Base-by-base conservation (phyloP, 2,888 invertebrate genomes). In the Argyresthia goedartella region DNA sequence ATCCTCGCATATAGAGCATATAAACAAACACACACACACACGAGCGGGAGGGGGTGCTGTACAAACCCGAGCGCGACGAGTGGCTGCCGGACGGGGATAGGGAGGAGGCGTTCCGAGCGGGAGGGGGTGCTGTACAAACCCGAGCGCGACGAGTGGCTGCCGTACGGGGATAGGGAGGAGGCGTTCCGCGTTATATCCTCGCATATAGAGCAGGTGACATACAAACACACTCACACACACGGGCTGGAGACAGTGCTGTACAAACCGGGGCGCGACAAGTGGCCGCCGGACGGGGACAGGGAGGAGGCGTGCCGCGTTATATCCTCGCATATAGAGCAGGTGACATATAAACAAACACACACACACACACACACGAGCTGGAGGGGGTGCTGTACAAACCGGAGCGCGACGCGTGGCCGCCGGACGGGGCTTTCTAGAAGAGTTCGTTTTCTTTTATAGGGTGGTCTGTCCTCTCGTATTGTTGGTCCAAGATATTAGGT, bases 291-390 rank as follows among this genome's bases (percentile, higher is more conserved):
- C 52, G 93, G 93, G 1, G 94, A 94, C 66, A 89, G 94, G n/a
- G 92, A 93, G 58, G 90, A 89, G 1, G 94, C 95, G 11, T 69
- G 94, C 92, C 71, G 89, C 88, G 53, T 62, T 57, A 66, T 81
- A 48, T 81, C 81, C 0, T 54, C 56, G 0, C 84, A 78, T 54
- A 65, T 81, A 42, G 66, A 65, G n/a, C 73, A 71, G 69, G 74
- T 73, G 15, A 25, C 25, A 25, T 6, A 6, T 6, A 25, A 25
- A n/a, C n/a, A n/a, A n/a, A n/a, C n/a, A n/a, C n/a, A n/a, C n/a
- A n/a, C n/a, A n/a, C 93, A n/a, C n/a, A n/a, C n/a, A n/a, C 93
- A 1, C 92, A 91, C 68, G 97, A 98, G 82, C 89, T 96, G 60
- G 90, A 92, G 57, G 91, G 91, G 11, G 92, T 92, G 55, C 76